phyloP scores from a whole-genome alignment of 2,888 invertebrate genomes.

The Gibbula magus region DNA sequence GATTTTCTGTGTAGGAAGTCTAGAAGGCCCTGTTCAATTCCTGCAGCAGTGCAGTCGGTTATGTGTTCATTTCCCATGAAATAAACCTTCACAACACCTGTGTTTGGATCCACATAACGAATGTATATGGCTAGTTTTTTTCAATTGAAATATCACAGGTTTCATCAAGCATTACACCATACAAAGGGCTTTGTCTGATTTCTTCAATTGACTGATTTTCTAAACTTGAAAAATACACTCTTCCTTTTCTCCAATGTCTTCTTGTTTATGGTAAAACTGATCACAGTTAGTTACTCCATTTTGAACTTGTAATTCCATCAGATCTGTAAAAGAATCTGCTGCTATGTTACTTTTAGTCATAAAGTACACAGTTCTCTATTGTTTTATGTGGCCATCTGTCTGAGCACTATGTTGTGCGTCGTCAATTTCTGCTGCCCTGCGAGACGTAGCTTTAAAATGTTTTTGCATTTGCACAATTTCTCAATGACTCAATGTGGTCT shows the following conservation, averaged over 20 bases:
- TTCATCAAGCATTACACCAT: slow-evolving; percentile 7
- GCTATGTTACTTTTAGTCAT: not conserved
- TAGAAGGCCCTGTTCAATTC: not conserved
- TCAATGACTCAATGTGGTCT: not conserved
- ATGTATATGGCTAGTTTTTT: slow-evolving; percentile 13
- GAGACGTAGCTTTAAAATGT: not conserved
- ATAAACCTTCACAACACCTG: too few relatives aligned
- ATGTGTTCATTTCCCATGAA: slow-evolving; percentile 8
- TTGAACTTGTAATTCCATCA: not conserved
- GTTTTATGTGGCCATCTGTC: not conserved
- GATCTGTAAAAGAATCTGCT: not conserved
- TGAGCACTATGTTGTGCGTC: not conserved
- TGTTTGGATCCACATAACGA: not conserved
- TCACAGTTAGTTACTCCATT: not conserved
- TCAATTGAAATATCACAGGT: not conserved
- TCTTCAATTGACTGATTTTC: not conserved
- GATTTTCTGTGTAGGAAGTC: not conserved
- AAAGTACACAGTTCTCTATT: too few relatives aligned
- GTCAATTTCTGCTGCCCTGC: not conserved
- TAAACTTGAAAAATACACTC: not conserved
- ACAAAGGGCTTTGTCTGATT: not conserved
- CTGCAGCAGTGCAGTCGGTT: slow-evolving; percentile 4
- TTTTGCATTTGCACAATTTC: not conserved
- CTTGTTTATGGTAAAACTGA: not conserved
- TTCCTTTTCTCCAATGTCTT: not conserved